phyloP scores from a whole-genome alignment of 2,888 invertebrate species.

The Psylliodes chrysocephalus region DNA sequence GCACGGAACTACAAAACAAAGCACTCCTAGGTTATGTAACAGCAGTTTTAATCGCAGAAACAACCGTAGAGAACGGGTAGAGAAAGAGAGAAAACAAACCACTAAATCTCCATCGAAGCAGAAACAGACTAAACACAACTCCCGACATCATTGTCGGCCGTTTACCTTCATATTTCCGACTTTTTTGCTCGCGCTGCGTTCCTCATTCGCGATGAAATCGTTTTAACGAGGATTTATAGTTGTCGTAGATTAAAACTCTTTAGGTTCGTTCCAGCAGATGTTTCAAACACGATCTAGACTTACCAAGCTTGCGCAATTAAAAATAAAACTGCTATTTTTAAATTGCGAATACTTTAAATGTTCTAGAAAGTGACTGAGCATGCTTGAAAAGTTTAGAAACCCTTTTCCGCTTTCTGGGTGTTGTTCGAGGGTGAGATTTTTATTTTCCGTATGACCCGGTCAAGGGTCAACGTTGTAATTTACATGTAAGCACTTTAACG shows the following conservation, averaged over 20 bases:
- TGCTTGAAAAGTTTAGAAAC: no score
- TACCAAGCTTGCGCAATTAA: no score
- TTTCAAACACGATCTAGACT: no score
- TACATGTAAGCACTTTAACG: not conserved
- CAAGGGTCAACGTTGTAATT: not conserved
- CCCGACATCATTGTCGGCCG: constrained; percentile 19
- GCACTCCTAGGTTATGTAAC: constrained; percentile 8
- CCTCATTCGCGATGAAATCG: not conserved
- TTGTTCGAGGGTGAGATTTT: not conserved
- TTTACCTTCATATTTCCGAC: constrained; percentile 18
- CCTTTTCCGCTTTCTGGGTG: not conserved
- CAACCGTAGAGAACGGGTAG: not conserved
- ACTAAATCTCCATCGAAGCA: constrained; percentile 20
- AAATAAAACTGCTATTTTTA: no score
- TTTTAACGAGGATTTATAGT: constrained; percentile 9
- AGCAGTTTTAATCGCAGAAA: constrained; percentile 10
- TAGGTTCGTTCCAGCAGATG: no score
- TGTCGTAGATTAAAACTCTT: constrained; percentile 1
- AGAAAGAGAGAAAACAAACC: constrained; percentile 4
- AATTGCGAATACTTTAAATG: no score
- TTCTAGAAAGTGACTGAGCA: no score
- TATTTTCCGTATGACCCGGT: constrained; percentile 2
- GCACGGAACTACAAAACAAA: not conserved
- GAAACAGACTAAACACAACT: constrained; percentile 20
- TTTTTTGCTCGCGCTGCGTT: constrained; percentile 1